A percentile compares a stretch with the other conserved stretches of the same genome.
These are phyloP conservation scores for Podocnemis expansa DNA, from an alignment of 2,113 vertebrate genomes.

Conservation along the genomic window DNA sequence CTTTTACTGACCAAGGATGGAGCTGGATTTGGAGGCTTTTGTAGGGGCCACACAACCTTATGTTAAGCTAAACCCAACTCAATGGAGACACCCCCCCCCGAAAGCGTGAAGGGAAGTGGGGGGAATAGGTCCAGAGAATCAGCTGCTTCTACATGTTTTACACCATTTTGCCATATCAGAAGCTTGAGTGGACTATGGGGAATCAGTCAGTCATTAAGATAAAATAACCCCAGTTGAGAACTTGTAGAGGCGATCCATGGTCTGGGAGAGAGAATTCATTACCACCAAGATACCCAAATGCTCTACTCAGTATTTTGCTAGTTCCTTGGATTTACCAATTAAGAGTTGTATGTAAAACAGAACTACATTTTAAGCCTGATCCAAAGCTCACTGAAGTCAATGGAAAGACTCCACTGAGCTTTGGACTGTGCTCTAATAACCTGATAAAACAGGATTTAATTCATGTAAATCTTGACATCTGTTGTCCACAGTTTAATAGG, in stretches of 20 bases:
- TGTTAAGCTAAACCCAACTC: background rate
- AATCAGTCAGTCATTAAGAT: background rate
- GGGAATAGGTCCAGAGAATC: background rate
- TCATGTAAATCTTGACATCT: fast-evolving
- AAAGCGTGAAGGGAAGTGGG: background rate
- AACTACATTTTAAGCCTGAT: background rate
- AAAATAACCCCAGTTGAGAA: background rate
- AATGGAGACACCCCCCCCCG: background rate
- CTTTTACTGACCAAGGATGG: background rate
- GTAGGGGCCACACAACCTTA: background rate
- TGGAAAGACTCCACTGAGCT: background rate
- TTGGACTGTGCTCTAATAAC: fast-evolving
- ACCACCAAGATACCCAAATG: background rate
- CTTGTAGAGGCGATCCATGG: background rate
- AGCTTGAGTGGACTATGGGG: background rate
- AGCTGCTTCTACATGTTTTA: background rate
- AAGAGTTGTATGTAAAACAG: background rate
- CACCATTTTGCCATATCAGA: background rate
- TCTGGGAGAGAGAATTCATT: background rate
- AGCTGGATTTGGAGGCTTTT: fast-evolving
- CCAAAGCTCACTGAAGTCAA: background rate
- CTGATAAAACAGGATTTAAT: background rate
- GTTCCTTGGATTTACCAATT: background rate
- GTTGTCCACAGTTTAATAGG: background rate
- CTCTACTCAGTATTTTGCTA: background rate